phyloP scores from a whole-genome alignment of 53 echinoderm and acorn worm species.

The Astropecten irregularis region DNA sequence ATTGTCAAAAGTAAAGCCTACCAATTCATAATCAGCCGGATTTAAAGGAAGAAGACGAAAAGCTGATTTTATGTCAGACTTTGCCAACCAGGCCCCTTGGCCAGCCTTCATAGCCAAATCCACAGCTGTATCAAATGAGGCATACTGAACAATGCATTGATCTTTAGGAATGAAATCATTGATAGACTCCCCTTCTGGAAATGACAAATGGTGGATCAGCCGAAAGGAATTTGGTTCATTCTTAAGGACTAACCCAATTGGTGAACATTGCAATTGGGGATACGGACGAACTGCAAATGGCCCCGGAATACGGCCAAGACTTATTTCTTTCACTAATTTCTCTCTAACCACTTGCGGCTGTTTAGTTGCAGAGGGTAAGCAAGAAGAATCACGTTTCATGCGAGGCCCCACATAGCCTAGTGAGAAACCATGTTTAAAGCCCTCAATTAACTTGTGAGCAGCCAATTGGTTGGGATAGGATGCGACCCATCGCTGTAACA shows the following conservation, averaged over 20 bases:
- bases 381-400: not conserved
- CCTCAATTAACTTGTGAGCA: not conserved
- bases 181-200: not conserved
- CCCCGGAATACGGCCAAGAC: constrained; percentile 17
- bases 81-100: constrained; percentile 34
- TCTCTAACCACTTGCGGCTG: not conserved
- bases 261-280: not conserved
- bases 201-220: constrained; percentile 44
- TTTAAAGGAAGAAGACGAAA: constrained; percentile 45
- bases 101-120: not conserved
- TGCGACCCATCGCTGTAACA: not conserved
- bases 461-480: not conserved
- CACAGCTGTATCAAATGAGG: constrained; percentile 51
- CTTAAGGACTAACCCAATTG: constrained; percentile 34
- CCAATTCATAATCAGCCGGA: constrained; percentile 42
- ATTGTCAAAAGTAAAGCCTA: constrained; percentile 35
- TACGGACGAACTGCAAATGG: constrained; percentile 3
- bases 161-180: constrained; percentile 18
- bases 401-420: not conserved
- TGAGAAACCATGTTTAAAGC: constrained; percentile 20
- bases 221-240: constrained; percentile 43
- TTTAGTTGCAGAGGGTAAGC: not conserved
- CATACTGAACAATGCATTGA: constrained; percentile 20
- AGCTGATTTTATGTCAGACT: constrained; percentile 54
- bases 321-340: constrained; percentile 13